Percentiles rank a stretch among this genome's conserved stretches.
phyloP scores from a whole-genome alignment of 2,888 invertebrate genomes.

The Muscina levida region DNA sequence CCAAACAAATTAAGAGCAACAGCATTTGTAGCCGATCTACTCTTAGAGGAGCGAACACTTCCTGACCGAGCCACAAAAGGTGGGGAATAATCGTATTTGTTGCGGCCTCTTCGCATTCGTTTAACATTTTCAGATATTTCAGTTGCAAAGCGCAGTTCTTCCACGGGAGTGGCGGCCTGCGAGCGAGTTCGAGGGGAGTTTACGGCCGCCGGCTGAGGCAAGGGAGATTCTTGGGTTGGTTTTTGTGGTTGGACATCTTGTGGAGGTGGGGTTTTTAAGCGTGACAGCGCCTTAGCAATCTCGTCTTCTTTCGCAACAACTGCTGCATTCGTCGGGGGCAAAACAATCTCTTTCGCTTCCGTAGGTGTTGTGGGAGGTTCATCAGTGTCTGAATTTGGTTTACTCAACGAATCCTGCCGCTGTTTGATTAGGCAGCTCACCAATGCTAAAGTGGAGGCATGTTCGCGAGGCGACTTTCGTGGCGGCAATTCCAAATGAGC shows the following conservation, averaged over 20 bases:
- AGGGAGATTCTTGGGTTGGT: constrained; percentile 37
- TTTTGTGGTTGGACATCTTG: constrained; percentile 3
- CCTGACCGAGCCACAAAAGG: constrained; percentile 67
- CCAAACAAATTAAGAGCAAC: constrained; percentile 41
- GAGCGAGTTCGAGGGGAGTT: constrained; percentile 71
- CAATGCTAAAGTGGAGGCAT: constrained; percentile 92
- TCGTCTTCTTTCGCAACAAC: constrained; percentile 37
- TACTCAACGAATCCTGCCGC: constrained; percentile 76
- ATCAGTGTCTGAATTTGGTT: constrained; percentile 75
- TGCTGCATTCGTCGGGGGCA: constrained; percentile 6
- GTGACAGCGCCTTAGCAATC: constrained; percentile 4
- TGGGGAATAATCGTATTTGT: constrained; percentile 75
- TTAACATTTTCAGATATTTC: constrained; percentile 79
- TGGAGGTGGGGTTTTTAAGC: constrained; percentile 54
- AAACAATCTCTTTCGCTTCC: constrained; percentile 19
- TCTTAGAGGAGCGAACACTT: constrained; percentile 50
- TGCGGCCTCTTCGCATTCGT: constrained; percentile 77
- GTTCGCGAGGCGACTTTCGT: constrained; percentile 92
- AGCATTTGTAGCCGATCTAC: constrained; percentile 17
- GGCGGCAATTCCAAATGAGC: constrained; percentile 80
- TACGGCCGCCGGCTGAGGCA: constrained; percentile 43
- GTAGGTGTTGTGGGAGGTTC: constrained; percentile 68
- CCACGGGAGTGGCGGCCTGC: constrained; percentile 74
- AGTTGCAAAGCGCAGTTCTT: constrained; percentile 77
- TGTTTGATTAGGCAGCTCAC: constrained; percentile 84